Conservation (phyloP, 2,797 vertebrate species). For the Dicrostonyx torquatus region DNA sequence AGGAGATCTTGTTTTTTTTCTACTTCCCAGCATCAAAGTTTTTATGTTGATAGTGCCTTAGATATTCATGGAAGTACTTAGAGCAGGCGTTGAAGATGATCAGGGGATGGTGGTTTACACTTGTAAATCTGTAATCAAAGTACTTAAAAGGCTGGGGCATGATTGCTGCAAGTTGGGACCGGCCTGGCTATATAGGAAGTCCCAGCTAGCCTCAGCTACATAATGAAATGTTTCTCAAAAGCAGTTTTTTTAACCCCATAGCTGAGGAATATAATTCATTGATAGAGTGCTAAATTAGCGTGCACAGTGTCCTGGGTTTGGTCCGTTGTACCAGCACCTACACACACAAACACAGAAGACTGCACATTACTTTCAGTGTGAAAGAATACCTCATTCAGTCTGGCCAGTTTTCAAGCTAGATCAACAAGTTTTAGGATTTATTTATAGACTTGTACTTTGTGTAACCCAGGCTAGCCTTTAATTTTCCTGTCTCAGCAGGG, state of each 20-base stretch:
- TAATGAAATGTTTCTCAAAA: background rate
- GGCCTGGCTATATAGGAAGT: background rate
- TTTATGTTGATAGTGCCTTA: background rate
- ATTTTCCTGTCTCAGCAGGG: background rate
- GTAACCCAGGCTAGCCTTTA: background rate
- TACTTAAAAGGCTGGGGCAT: background rate
- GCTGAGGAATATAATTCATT: background rate
- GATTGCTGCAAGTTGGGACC: background rate
- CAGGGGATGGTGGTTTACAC: background rate
- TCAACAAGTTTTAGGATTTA: slow-evolving; percentile 26
- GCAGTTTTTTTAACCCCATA: background rate
- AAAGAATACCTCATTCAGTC: slow-evolving; percentile 56
- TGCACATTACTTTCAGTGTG: slow-evolving; percentile 26
- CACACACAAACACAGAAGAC: background rate
- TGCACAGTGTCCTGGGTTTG: background rate
- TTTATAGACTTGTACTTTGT: background rate
- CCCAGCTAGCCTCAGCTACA: background rate
- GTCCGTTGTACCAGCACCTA: background rate
- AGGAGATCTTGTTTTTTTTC: too few species aligned
- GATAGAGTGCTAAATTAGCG: background rate
- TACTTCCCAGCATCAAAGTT: background rate
- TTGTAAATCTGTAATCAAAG: background rate
- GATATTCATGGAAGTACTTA: background rate
- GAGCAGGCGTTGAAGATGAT: slow-evolving; percentile 4
- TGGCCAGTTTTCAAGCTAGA: slow-evolving; percentile 52